These are phyloP conservation scores for Yasuhikotakia modesta DNA, from an alignment of 2,797 vertebrate genomes.

Conservation along the genomic window DNA sequence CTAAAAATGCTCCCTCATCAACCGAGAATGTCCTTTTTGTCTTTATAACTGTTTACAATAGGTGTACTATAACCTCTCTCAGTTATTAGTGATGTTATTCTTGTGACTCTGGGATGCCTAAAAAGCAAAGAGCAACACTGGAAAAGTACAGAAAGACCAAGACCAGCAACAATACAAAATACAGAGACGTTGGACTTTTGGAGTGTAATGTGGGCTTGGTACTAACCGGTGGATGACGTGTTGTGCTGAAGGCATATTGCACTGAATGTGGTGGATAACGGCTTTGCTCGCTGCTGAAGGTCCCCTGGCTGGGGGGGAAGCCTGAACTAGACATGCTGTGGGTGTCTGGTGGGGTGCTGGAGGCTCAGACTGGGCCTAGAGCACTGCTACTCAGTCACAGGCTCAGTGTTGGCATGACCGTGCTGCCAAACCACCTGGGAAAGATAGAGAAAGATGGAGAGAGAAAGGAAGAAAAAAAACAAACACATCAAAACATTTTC, in stretches of 20 bases:
- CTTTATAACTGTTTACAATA: too few species aligned
- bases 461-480: slow-evolving; percentile 45
- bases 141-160: not conserved
- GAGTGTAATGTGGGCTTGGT: not conserved
- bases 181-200: not conserved
- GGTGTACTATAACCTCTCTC: too few species aligned
- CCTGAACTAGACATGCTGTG: slow-evolving; percentile 88
- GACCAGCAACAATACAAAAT: not conserved
- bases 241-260: slow-evolving; percentile 88
- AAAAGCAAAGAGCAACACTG: too few species aligned
- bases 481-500: slow-evolving; percentile 13
- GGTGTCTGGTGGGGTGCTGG: slow-evolving; percentile 67
- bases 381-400: slow-evolving; percentile 75
- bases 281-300: slow-evolving; percentile 93
- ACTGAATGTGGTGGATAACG: slow-evolving; percentile 92
- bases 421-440: slow-evolving; percentile 82
- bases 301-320: slow-evolving; percentile 95
- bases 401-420: slow-evolving; percentile 81
- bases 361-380: slow-evolving; percentile 50
- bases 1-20: too few species aligned
- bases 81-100: too few species aligned
- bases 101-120: too few species aligned
- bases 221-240: slow-evolving; percentile 90
- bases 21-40: too few species aligned
- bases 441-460: slow-evolving; percentile 41